These are phyloP conservation scores for Neria commutata DNA, from an alignment of 2,888 invertebrate species.

Conservation along the genomic window DNA sequence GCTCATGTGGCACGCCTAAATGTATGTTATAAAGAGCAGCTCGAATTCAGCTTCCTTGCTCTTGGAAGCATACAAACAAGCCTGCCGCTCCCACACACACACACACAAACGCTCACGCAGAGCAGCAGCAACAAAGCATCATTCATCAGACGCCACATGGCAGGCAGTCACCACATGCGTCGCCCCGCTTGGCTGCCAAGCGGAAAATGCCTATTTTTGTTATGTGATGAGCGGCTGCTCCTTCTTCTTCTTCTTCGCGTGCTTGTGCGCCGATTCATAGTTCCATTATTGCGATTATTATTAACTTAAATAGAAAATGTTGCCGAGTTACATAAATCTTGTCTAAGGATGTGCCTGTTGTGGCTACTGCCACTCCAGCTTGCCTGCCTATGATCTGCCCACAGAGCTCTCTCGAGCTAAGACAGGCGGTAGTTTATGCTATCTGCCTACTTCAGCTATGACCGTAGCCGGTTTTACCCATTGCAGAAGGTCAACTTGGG, in stretches of 20 bases:
- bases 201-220: conserved; percentile 12
- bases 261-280: conserved; percentile 48
- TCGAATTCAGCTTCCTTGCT: too few species aligned
- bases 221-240: too few species aligned
- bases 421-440: not conserved
- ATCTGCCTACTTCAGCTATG: too few species aligned
- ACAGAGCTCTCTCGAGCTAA: too few species aligned
- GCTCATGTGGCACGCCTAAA: not conserved
- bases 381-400: too few species aligned
- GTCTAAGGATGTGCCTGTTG: conserved; percentile 32
- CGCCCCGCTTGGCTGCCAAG: not conserved
- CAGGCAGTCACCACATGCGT: not conserved
- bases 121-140: conserved; percentile 9
- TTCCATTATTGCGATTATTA: conserved; percentile 56
- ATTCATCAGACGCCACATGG: conserved; percentile 27
- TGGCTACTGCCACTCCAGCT: not conserved
- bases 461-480: too few species aligned
- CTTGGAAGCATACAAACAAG: conserved; percentile 34
- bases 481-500: too few species aligned
- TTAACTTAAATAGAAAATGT: conserved; percentile 56
- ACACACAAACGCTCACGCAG: conserved; percentile 5
- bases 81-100: too few species aligned
- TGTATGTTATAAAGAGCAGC: conserved; percentile 10
- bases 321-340: conserved; percentile 53
- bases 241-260: conserved; percentile 12